A percentile compares a stretch with the other conserved stretches of the same genome.
These are phyloP conservation scores for Macrotis lagotis DNA, from an alignment of 2,113 vertebrate species.

Conservation along the genomic window DNA sequence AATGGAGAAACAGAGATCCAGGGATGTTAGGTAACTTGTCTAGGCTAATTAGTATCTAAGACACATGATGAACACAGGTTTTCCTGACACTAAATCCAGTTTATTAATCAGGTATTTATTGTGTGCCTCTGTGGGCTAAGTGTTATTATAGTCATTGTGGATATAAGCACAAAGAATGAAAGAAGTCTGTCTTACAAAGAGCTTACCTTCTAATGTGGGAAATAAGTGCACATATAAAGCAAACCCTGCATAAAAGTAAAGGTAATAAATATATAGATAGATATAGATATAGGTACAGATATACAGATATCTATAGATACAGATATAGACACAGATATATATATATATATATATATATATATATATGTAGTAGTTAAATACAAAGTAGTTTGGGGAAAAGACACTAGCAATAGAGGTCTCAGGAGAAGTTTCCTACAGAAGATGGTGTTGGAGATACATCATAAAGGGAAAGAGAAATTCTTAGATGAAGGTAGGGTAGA, in stretches of 20 bases:
- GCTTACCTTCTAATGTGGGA: neutral
- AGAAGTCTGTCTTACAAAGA: neutral
- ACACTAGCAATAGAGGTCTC: neutral
- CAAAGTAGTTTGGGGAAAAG: neutral
- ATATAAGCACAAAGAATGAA: neutral
- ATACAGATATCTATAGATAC: too few relatives aligned
- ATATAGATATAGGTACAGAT: too few relatives aligned
- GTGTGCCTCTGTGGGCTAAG: neutral
- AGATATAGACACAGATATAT: too few relatives aligned
- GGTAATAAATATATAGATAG: neutral
- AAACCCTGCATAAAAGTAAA: neutral
- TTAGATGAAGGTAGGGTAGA: neutral
- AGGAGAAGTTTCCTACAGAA: neutral
- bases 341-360: too few relatives aligned
- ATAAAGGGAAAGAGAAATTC: neutral
- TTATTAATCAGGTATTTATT: neutral
- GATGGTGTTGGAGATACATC: neutral
- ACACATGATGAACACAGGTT: neutral
- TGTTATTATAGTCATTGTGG: neutral
- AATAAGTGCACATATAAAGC: neutral
- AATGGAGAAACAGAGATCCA: neutral
- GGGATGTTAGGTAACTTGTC: neutral
- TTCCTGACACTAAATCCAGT: neutral
- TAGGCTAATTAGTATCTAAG: neutral
- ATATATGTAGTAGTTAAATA: neutral